Percentiles rank a stretch among this genome's conserved stretches.
Evolutionary conservation across 2,797 vertebrate genomes (phyloP).

Genomic region (Peromyscus aztecus): DNA sequence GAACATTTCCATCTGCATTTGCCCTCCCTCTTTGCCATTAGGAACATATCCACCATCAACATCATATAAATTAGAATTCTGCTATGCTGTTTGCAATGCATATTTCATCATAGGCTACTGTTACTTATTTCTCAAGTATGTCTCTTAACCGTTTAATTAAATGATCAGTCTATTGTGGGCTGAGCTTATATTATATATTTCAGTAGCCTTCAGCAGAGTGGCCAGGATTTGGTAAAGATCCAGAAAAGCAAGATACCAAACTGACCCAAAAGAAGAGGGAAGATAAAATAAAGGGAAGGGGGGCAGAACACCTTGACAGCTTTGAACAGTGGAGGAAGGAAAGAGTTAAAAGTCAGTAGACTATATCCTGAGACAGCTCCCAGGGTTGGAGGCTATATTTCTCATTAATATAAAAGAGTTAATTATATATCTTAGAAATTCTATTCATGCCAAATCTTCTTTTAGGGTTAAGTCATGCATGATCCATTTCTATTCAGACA

Average conservation of each 20-base stretch:
- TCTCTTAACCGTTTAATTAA: constrained; percentile 34
- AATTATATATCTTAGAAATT: constrained; percentile 81
- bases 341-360: constrained; percentile 76
- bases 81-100: neutral
- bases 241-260: constrained; percentile 1
- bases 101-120: neutral
- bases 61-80: constrained; percentile 40
- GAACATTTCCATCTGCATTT: neutral
- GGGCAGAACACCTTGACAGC: neutral
- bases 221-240: neutral
- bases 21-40: constrained; percentile 4
- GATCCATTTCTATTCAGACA: constrained; percentile 82
- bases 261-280: constrained; percentile 5
- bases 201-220: neutral
- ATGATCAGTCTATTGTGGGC: neutral
- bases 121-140: constrained; percentile 36
- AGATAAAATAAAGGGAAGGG: neutral
- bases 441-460: constrained; percentile 81
- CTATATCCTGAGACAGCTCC: constrained; percentile 64
- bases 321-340: constrained; percentile 37
- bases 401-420: constrained; percentile 84
- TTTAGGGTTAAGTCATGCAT: constrained; percentile 81
- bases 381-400: constrained; percentile 72
- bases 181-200: neutral
- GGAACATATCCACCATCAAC: neutral